These are phyloP conservation scores for Oligia strigilis DNA, from an alignment of 2,888 invertebrate genomes.

Conservation along the genomic window DNA sequence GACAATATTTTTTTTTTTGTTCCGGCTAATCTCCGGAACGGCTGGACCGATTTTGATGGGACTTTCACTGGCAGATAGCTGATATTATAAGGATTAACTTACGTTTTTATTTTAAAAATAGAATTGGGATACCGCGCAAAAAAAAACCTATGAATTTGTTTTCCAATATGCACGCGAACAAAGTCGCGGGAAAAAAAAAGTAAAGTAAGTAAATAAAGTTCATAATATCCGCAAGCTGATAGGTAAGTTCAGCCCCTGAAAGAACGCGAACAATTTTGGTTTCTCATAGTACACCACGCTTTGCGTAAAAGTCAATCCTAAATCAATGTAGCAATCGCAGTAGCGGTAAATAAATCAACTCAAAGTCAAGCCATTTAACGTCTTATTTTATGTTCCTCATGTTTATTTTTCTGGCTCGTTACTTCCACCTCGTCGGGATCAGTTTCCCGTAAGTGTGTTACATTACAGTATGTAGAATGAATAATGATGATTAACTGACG, in stretches of 20 bases:
- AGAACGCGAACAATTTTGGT: not conserved
- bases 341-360: slow-evolving; percentile 41
- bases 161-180: no score
- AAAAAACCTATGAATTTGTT: no score
- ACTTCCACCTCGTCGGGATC: slow-evolving; percentile 13
- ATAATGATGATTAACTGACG: slow-evolving; percentile 36
- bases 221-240: not conserved
- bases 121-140: no score
- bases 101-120: no score
- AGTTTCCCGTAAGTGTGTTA: slow-evolving; percentile 2
- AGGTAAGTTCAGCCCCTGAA: not conserved
- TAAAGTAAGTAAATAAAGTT: not conserved
- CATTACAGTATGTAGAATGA: slow-evolving; percentile 11
- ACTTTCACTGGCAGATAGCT: no score
- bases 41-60: no score
- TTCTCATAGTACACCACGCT: not conserved
- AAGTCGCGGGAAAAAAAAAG: no score
- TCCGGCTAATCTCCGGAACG: no score
- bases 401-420: slow-evolving; percentile 46
- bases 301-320: slow-evolving; percentile 33
- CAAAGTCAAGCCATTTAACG: slow-evolving; percentile 31
- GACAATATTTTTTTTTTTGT: no score
- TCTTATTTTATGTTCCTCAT: slow-evolving; percentile 37
- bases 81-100: no score
- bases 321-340: slow-evolving; percentile 31